A percentile compares a stretch with the other conserved stretches of the same genome.
phyloP scores from a whole-genome alignment of 2,113 vertebrate species.

The Sarotherodon lohbergeri region DNA sequence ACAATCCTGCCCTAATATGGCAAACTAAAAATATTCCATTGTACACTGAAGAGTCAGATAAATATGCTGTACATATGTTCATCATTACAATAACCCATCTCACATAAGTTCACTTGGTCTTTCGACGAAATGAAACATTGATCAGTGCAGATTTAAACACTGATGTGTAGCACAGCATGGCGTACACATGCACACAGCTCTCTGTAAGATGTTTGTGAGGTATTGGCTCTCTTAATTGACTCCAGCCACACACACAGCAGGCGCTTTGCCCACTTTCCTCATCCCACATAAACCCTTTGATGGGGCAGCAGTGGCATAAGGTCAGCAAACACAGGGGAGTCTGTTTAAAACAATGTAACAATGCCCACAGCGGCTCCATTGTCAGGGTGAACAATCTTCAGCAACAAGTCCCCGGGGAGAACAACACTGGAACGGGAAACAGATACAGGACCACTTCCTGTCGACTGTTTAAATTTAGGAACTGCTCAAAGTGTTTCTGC shows the following conservation, averaged over 20 bases:
- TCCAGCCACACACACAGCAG: background rate
- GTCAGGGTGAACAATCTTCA: conserved; percentile 58
- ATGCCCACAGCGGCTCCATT: conserved; percentile 59
- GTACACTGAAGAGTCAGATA: background rate
- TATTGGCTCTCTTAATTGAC: conserved; percentile 12
- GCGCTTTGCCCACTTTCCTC: conserved; percentile 5
- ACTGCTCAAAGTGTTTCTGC: background rate
- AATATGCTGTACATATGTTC: background rate
- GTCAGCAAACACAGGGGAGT: conserved; percentile 1
- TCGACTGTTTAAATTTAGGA: conserved; percentile 54
- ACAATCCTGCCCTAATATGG: background rate
- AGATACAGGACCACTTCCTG: conserved; percentile 61
- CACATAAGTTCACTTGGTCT: background rate
- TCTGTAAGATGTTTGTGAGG: background rate
- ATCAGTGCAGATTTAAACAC: background rate
- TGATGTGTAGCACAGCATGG: background rate
- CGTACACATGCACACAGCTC: background rate
- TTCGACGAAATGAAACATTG: background rate
- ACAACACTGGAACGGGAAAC: conserved; percentile 65
- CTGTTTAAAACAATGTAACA: conserved; percentile 61
- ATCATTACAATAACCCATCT: background rate
- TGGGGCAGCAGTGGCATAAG: conserved; percentile 11
- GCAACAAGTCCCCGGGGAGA: conserved; percentile 29
- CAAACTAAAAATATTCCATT: background rate
- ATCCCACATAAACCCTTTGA: conserved; percentile 29